Evolutionary conservation across 2,113 vertebrate species (phyloP), one percentile per base, ranked within the genome.

Genomic region (Melozone crissalis): DNA sequence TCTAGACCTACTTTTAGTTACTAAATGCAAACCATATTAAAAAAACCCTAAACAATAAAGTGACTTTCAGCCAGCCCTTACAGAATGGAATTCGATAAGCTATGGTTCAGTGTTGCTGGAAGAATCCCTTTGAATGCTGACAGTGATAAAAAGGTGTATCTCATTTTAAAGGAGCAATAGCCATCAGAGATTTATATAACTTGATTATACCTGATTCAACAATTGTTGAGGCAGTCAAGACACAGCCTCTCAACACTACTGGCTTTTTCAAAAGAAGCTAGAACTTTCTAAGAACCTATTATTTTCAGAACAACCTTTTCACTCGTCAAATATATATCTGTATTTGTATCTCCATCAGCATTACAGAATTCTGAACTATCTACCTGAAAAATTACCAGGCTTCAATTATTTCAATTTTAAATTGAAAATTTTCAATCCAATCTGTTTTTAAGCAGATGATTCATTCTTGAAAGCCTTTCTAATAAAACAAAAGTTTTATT

Each of bases 21-120:
- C 26, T 9, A 61, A 65, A 46, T 46, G 12, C 19, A 80, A 84
- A 24, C 2, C 7, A 9, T 15, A 37, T 9, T 9, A 28, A 54
- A 58, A 61, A 62, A 10, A 1, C 4, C 7, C 28, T 22, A 27
- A 52, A 65, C 0, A 1, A 57, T 9, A 13, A 28, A 11, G 10
- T 23, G 5, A 73, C 41, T 57, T 11, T 15, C 26, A 46, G 37
- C 2, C 28, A 77, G n/a, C 15, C 35, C 23, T 12, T 73, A 73
- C 41, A 47, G 35, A 82, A 87, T 4, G 4, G 9, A 46, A 75
- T 61, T 24, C 24, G 15, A 37, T 22, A 57, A 80, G 44, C 4
- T 15, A 10, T 4, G 17, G 27, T 19, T 37, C 26, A 30, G 6
- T 51, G 14, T 39, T 43, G 26, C 30, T 8, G 19, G 28, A 84